A percentile compares a stretch with the other conserved stretches of the same genome.
Conservation (phyloP, 2,888 invertebrate species). For the Octodonta nipae region DNA sequence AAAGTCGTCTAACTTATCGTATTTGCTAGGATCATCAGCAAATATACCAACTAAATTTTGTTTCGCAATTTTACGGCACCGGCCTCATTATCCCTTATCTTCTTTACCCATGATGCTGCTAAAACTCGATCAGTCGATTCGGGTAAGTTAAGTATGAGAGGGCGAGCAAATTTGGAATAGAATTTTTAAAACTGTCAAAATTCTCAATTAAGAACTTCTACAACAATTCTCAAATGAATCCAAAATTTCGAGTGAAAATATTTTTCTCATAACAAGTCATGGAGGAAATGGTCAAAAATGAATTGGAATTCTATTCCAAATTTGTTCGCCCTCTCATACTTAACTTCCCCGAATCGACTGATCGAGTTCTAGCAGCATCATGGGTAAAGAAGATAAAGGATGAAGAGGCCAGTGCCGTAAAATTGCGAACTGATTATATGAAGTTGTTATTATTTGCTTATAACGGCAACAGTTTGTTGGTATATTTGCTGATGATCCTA, state of each 20-base stretch:
- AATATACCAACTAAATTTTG: slow-evolving; percentile 34
- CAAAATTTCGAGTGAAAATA: slow-evolving; percentile 5
- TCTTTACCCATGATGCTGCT: slow-evolving; percentile 37
- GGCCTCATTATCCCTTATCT: slow-evolving; percentile 24
- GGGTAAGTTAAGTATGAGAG: slow-evolving; percentile 33
- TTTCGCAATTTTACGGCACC: slow-evolving; percentile 27
- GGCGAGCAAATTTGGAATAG: slow-evolving; percentile 34
- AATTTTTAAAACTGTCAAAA: too few relatives aligned
- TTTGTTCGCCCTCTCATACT: slow-evolving; percentile 34
- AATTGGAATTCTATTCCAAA: slow-evolving; percentile 34
- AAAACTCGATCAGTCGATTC: slow-evolving; percentile 34
- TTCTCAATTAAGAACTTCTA: too few relatives aligned
- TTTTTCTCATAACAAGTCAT: too few relatives aligned
- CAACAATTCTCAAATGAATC: too few relatives aligned
- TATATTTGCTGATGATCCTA: slow-evolving; percentile 33
- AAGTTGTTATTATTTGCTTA: slow-evolving; percentile 36
- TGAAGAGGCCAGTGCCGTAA: slow-evolving; percentile 21
- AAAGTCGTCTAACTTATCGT: slow-evolving; percentile 26
- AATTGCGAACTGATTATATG: slow-evolving; percentile 31
- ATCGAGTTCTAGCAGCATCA: slow-evolving; percentile 33
- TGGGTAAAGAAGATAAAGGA: slow-evolving; percentile 34
- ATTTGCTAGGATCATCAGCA: slow-evolving; percentile 27
- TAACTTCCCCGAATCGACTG: slow-evolving; percentile 31
- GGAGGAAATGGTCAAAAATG: slow-evolving; percentile 18
- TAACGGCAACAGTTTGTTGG: slow-evolving; percentile 33